Evolutionary conservation across 2,113 vertebrate genomes (phyloP), one percentile per base, ranked within the genome.

Genomic region (Megaceryle torquata): DNA sequence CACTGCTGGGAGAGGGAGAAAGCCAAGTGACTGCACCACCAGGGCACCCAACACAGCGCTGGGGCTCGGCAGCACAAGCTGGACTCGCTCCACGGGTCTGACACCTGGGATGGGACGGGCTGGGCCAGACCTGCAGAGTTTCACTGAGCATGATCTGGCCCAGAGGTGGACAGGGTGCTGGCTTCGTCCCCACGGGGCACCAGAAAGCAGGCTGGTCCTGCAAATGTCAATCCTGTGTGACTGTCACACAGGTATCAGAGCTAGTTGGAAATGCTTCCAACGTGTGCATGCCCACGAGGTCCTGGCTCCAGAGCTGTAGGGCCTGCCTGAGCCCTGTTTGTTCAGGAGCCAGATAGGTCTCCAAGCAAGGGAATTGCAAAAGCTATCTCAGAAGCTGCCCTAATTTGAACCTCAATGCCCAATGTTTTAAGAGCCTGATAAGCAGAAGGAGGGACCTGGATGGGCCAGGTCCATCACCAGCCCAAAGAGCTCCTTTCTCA

Each of bases 261-360:
- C 1, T 4, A 53, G 50, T 0, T 51, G 60, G 37, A 92, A 89
- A 50, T 5, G 21, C 41, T 86, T 65, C 0, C 0, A n/a, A 54
- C 57, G 53, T 9, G 71, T 16, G 6, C 39, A 39, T 0, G 0
- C 17, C 51, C 25, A 51, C 0, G 0, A 50, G 57, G 53, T 37
- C 18, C 5, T 5, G 89, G 41, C 46, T 83, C 71, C 3, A 1
- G 22, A 56, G 50, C 9, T 0, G 0, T 29, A 37, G 41, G 28
- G 25, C 37, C 43, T 85, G 37, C 54, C 53, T 64, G 53, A 94
- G 44, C 59, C 24, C 33, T 51, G 22, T 17, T 69, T 82, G 26
- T 64, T 82, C 70, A 63, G 64, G 43, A 90, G 21, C 63, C 74
- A 85, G 35, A 19, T 53, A 39, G 7, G 41, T 43, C 51, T 86